These are phyloP conservation scores for Clarias fuscus DNA, from an alignment of 2,797 vertebrate genomes.

Conservation along the genomic window DNA sequence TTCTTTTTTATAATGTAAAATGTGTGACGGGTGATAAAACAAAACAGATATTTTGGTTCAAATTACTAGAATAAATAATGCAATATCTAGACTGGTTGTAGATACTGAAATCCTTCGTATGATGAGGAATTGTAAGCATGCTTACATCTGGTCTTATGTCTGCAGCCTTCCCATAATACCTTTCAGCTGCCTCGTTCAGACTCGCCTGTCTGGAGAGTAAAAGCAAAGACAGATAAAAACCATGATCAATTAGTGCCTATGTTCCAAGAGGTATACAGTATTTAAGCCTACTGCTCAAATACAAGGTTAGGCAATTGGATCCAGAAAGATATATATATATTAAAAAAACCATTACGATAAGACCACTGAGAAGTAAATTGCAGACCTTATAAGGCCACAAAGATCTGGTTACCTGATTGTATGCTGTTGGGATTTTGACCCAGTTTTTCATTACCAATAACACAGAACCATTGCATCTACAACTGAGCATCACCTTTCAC, in stretches of 20 bases:
- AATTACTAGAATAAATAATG: not conserved
- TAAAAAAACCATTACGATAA: not conserved
- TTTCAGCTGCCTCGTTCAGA: conserved; percentile 92
- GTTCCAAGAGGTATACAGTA: not conserved
- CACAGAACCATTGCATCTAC: not conserved
- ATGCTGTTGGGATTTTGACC: not conserved
- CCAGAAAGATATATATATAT: not conserved
- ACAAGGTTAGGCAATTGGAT: not conserved
- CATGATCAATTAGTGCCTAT: not conserved
- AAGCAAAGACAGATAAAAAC: not conserved
- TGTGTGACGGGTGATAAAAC: not conserved
- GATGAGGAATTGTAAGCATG: conserved; percentile 51
- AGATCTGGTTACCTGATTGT: not conserved
- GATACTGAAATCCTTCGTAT: not conserved
- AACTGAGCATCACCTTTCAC: no score
- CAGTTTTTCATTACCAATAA: not conserved
- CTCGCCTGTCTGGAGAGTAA: conserved; percentile 84
- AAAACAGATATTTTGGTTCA: not conserved
- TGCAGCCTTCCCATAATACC: conserved; percentile 88
- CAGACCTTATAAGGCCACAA: not conserved
- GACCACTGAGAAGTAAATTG: not conserved
- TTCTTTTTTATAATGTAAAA: not conserved
- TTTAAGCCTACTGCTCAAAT: not conserved
- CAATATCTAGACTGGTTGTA: not conserved
- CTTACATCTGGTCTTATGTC: conserved; percentile 91